phyloP scores from a whole-genome alignment of 2,888 invertebrate species.

The Eupithecia inturbata region DNA sequence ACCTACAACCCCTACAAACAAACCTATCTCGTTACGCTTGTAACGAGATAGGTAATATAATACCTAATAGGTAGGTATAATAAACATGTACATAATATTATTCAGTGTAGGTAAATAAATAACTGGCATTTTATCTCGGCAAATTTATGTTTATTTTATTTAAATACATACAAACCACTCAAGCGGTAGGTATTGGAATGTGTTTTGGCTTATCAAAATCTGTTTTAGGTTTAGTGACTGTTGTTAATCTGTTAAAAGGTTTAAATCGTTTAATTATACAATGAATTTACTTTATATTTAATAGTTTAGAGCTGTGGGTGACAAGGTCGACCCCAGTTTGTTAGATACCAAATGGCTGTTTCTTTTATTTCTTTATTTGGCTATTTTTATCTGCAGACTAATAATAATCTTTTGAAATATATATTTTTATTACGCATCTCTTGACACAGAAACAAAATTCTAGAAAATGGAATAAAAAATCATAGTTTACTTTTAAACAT shows the following conservation, averaged over 20 bases:
- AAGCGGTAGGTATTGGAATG: conserved; percentile 23
- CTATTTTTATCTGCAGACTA: neutral
- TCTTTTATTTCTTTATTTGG: neutral
- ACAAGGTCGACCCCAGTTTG: conserved; percentile 11
- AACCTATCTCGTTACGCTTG: neutral
- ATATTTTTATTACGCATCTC: neutral
- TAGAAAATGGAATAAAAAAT: neutral
- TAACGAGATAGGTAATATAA: no score
- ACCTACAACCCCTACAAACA: neutral
- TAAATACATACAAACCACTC: conserved; percentile 37
- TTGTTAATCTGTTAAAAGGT: conserved; percentile 19
- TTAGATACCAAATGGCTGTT: neutral
- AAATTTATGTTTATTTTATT: conserved; percentile 40
- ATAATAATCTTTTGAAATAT: neutral
- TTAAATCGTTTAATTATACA: conserved; percentile 31
- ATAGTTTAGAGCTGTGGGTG: conserved; percentile 5
- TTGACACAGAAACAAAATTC: neutral
- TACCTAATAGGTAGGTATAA: no score
- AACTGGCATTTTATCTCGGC: conserved; percentile 30
- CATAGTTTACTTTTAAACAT: neutral
- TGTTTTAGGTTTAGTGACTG: conserved; percentile 23
- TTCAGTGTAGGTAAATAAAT: conserved; percentile 20
- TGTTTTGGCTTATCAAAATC: conserved; percentile 29
- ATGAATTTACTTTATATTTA: conserved; percentile 35
- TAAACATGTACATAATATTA: neutral